Percentiles rank a stretch among this genome's conserved stretches.
Evolutionary conservation across 2,797 vertebrate genomes (phyloP).

Genomic region (Bovichtus variegatus): DNA sequence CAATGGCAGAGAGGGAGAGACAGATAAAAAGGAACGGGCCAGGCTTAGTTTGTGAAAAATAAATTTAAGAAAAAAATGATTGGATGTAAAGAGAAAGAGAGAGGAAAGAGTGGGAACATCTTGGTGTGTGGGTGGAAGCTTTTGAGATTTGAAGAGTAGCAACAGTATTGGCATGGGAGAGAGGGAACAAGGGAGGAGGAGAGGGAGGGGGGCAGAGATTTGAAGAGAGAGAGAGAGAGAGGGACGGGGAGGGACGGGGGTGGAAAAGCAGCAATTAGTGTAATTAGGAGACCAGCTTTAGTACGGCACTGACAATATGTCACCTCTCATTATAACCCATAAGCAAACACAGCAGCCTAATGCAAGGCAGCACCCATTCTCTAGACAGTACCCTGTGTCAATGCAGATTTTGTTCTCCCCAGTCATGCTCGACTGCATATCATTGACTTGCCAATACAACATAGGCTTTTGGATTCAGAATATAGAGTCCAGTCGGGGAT

Average conservation of each 20-base stretch:
- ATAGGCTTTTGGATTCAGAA: slow-evolving; percentile 68
- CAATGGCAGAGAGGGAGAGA: slow-evolving; percentile 13
- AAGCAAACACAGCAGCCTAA: slow-evolving; percentile 81
- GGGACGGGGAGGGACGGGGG: slow-evolving; percentile 54
- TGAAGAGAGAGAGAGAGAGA: slow-evolving; percentile 46
- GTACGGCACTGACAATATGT: slow-evolving; percentile 86
- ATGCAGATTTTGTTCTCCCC: slow-evolving; percentile 77
- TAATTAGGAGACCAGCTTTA: slow-evolving; percentile 86
- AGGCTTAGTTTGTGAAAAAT: slow-evolving; percentile 13
- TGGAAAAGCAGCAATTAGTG: slow-evolving; percentile 83
- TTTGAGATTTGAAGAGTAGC: slow-evolving; percentile 67
- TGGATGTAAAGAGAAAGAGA: slow-evolving; percentile 25
- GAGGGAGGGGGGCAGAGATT: slow-evolving; percentile 17
- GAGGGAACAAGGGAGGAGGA: slow-evolving; percentile 35
- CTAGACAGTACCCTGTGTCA: slow-evolving; percentile 78
- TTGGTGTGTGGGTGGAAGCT: slow-evolving; percentile 64
- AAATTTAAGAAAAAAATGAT: slow-evolving; percentile 40
- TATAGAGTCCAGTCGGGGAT: slow-evolving; percentile 51
- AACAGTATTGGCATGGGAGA: slow-evolving; percentile 63
- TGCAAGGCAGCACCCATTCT: slow-evolving; percentile 77
- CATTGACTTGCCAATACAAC: slow-evolving; percentile 82
- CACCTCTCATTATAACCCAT: slow-evolving; percentile 86
- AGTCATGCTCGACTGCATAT: slow-evolving; percentile 72
- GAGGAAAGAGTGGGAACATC: slow-evolving; percentile 51
- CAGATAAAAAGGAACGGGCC: neutral